phyloP scores from a whole-genome alignment of 2,888 invertebrate genomes.

The Sepiola atlantica region DNA sequence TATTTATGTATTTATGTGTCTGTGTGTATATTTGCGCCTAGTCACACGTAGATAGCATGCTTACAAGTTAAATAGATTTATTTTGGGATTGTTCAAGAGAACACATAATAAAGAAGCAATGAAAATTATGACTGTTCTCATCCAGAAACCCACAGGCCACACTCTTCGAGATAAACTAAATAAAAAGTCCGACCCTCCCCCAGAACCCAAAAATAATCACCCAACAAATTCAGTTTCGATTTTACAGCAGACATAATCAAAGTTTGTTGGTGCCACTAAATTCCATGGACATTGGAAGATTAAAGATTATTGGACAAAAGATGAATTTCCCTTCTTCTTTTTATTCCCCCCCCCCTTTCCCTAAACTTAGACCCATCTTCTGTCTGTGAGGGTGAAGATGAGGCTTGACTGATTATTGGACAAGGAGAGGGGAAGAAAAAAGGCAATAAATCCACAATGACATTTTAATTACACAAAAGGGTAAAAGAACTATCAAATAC shows the following conservation, averaged over 20 bases:
- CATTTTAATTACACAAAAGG: neutral
- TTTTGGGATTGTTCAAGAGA: neutral
- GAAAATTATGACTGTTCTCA: neutral
- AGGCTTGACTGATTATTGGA: neutral
- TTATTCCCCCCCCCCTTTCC: neutral
- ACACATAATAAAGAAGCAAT: neutral
- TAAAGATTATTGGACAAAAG: slow-evolving; percentile 21
- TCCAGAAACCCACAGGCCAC: neutral
- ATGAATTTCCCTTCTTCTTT: neutral
- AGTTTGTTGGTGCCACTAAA: slow-evolving; percentile 32
- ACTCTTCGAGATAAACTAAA: neutral
- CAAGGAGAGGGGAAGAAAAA: neutral
- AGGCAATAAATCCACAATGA: neutral
- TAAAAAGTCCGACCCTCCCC: too few relatives aligned
- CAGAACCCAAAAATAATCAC: neutral
- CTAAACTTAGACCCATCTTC: neutral
- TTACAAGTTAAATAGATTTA: neutral
- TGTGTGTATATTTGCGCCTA: too few relatives aligned
- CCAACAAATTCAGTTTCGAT: neutral
- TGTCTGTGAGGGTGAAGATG: neutral
- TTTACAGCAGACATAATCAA: neutral
- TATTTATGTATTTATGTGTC: too few relatives aligned
- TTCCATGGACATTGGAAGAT: neutral
- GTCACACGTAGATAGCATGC: neutral
- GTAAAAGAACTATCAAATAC: neutral